Percentiles rank a stretch among this genome's conserved stretches.
These are phyloP conservation scores for Drosophila subquinaria DNA, from an alignment of 2,888 invertebrate genomes.

Conservation along the genomic window DNA sequence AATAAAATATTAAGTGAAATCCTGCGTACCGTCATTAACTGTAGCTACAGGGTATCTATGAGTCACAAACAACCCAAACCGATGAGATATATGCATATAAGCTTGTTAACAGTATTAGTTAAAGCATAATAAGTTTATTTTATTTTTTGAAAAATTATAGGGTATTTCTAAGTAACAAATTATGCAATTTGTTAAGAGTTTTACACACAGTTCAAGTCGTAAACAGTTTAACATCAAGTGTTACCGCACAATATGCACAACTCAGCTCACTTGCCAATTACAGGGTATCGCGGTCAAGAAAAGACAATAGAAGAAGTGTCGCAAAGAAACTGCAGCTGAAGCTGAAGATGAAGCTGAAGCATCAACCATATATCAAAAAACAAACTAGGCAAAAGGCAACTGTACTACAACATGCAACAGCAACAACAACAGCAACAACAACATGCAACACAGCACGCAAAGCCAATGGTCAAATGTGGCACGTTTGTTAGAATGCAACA, in stretches of 20 bases:
- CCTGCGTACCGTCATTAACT: neutral
- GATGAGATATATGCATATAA: neutral
- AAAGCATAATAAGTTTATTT: neutral
- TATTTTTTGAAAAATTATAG: neutral
- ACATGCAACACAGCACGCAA: constrained; percentile 50
- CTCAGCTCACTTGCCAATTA: neutral
- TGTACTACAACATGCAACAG: constrained; percentile 70
- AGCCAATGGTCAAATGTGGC: constrained; percentile 66
- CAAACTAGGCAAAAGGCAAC: constrained; percentile 56
- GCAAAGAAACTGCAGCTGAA: constrained; percentile 9
- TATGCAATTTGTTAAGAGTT: neutral
- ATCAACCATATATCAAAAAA: constrained; percentile 40
- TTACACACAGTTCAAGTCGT: too few relatives aligned
- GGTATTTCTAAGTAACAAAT: neutral
- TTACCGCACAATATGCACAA: neutral
- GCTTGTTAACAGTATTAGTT: neutral
- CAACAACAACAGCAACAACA: constrained; percentile 36
- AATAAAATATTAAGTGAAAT: too few relatives aligned
- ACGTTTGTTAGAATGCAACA: constrained; percentile 57
- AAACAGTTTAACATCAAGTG: neutral
- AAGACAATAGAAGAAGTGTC: constrained; percentile 39
- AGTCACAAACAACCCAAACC: too few relatives aligned
- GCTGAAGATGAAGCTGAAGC: neutral
- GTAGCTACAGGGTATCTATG: neutral
- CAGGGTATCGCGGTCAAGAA: constrained; percentile 44